These are phyloP conservation scores for Sitobion miscanthi DNA, from an alignment of 1,140 invertebrate species.

Conservation along the genomic window DNA sequence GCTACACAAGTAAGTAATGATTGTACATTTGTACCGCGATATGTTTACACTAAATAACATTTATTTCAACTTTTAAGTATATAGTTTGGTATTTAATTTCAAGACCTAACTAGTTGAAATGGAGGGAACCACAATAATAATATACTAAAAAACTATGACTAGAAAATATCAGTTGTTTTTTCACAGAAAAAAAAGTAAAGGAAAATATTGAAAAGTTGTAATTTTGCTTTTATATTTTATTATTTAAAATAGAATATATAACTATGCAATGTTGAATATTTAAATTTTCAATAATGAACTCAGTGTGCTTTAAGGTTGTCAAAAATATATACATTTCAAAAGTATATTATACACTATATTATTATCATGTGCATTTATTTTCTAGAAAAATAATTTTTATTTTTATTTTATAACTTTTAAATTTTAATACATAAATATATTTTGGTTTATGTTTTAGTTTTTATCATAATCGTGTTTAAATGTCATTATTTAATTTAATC, in stretches of 20 bases:
- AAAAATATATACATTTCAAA: background rate
- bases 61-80: background rate
- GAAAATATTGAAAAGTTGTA: background rate
- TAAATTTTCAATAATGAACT: background rate
- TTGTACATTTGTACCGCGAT: background rate
- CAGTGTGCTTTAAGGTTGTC: background rate
- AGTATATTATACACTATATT: background rate
- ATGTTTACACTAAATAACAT: background rate
- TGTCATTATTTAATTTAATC: background rate
- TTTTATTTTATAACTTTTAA: background rate
- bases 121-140: background rate
- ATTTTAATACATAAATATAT: slow-evolving; percentile 16
- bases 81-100: background rate
- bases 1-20: background rate
- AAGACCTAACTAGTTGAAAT: background rate
- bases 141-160: slow-evolving; percentile 4
- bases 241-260: background rate
- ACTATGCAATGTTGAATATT: background rate
- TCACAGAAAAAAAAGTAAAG: background rate
- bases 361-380: background rate
- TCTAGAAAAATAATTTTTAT: slow-evolving; percentile 28
- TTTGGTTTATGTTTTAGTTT: background rate
- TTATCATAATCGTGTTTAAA: background rate
- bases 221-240: background rate
- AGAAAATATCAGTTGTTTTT: slow-evolving; percentile 28